Evolutionary conservation across 2,797 vertebrate species (phyloP).

Genomic region (Tiaroga cobitis): DNA sequence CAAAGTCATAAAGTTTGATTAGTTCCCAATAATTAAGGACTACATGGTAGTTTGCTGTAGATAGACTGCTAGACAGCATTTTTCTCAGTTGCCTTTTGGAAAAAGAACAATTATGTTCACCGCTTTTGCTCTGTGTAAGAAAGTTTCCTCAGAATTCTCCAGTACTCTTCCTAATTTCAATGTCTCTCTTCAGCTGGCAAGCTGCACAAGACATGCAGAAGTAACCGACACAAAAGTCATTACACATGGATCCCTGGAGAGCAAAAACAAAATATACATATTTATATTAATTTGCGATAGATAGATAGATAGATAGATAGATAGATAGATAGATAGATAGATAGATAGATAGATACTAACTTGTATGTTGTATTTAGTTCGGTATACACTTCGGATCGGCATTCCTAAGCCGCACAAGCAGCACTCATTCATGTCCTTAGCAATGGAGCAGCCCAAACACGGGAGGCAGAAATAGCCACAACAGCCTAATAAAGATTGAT

Average conservation of each 20-base stretch:
- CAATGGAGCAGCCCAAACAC: conserved; percentile 78
- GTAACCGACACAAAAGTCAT: not conserved
- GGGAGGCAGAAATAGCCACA: conserved; percentile 69
- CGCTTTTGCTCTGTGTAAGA: not conserved
- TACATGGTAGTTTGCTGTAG: not conserved
- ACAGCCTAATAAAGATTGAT: conserved; percentile 65
- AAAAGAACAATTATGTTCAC: not conserved
- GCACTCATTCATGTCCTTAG: conserved; percentile 81
- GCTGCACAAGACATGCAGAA: conserved; percentile 71
- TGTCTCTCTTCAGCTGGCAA: conserved; percentile 89
- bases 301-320: not conserved
- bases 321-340: not conserved
- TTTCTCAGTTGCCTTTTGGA: not conserved
- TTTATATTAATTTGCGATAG: not conserved
- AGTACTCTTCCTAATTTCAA: conserved; percentile 63
- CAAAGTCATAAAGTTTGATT: not conserved
- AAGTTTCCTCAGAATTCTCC: conserved; percentile 26
- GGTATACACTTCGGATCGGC: conserved; percentile 82
- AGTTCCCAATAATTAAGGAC: not conserved
- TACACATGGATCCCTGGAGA: conserved; percentile 80
- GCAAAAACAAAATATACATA: conserved; percentile 3
- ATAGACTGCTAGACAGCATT: not conserved
- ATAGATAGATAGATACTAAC: not conserved
- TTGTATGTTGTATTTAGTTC: conserved; percentile 70
- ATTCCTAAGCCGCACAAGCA: conserved; percentile 73